A percentile compares a stretch with the other conserved stretches of the same genome.
Conservation (phyloP, 2,113 vertebrate species). For the Cervus canadensis region DNA sequence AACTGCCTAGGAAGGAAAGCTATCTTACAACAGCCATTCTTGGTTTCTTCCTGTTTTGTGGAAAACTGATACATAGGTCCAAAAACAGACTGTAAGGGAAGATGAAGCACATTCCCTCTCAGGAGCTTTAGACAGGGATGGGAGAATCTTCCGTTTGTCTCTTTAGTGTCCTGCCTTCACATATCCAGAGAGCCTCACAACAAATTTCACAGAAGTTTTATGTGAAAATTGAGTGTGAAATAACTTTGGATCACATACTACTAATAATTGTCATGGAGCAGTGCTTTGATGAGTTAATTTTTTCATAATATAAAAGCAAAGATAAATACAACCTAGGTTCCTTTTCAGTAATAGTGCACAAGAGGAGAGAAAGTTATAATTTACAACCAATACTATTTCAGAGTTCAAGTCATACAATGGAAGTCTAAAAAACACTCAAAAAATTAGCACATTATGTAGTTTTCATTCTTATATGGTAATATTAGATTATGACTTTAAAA, state of each 20-base stretch:
- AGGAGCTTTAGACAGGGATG: not conserved
- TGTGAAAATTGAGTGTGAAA: not conserved
- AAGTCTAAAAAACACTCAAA: not conserved
- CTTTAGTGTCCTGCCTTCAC: not conserved
- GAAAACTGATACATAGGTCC: not conserved
- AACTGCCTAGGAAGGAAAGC: not conserved
- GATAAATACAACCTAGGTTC: not conserved
- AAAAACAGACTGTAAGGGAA: not conserved
- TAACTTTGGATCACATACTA: not conserved
- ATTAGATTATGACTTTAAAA: not conserved
- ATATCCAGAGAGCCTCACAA: not conserved
- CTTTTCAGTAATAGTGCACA: not conserved
- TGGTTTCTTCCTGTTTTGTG: not conserved
- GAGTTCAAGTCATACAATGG: not conserved
- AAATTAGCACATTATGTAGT: not conserved
- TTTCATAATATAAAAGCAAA: not conserved
- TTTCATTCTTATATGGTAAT: not conserved
- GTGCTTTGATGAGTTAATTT: not conserved
- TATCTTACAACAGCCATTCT: not conserved
- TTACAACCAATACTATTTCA: not conserved
- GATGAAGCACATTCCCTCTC: not conserved
- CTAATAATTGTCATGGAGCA: not conserved
- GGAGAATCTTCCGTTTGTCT: not conserved
- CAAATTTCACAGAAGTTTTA: not conserved
- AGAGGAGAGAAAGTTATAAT: not conserved